Percentiles rank a stretch among this genome's conserved stretches.
These are phyloP conservation scores for Drosophila rufa DNA, from an alignment of 1,140 invertebrate genomes.

Conservation along the genomic window DNA sequence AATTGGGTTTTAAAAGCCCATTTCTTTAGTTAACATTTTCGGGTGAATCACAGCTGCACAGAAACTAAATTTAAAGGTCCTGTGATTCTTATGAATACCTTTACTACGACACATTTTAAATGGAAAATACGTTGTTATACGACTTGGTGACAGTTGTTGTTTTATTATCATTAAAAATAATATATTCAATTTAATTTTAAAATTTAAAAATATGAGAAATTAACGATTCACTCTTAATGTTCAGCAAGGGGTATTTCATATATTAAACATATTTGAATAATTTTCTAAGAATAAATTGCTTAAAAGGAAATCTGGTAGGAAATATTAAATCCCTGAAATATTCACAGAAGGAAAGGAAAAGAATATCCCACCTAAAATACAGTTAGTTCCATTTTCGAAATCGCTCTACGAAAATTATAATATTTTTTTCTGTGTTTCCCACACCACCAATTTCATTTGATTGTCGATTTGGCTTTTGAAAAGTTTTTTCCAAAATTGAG, in stretches of 20 bases:
- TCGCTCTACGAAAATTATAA: neutral
- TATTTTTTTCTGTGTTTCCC: neutral
- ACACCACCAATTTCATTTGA: neutral
- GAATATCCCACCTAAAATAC: too few species aligned
- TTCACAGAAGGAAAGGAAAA: too few species aligned
- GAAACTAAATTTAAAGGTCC: neutral
- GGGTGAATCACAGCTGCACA: slow-evolving; percentile 7
- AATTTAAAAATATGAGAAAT: neutral
- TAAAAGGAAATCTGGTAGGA: too few species aligned
- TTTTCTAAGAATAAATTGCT: too few species aligned
- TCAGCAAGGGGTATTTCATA: too few species aligned
- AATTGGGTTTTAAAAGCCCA: slow-evolving; percentile 4
- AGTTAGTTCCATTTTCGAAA: neutral
- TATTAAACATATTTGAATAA: too few species aligned
- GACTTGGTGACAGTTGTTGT: neutral
- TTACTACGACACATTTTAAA: neutral
- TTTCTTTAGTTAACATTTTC: neutral
- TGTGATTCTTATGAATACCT: neutral
- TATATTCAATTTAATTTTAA: neutral
- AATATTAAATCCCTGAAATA: too few species aligned
- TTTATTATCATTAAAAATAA: neutral
- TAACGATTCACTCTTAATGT: neutral
- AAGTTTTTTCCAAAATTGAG: slow-evolving; percentile 18
- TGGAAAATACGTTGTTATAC: neutral
- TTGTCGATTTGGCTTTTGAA: slow-evolving; percentile 14